These are phyloP conservation scores for Marmota flaviventris DNA, from an alignment of 2,113 vertebrate genomes.

Conservation along the genomic window DNA sequence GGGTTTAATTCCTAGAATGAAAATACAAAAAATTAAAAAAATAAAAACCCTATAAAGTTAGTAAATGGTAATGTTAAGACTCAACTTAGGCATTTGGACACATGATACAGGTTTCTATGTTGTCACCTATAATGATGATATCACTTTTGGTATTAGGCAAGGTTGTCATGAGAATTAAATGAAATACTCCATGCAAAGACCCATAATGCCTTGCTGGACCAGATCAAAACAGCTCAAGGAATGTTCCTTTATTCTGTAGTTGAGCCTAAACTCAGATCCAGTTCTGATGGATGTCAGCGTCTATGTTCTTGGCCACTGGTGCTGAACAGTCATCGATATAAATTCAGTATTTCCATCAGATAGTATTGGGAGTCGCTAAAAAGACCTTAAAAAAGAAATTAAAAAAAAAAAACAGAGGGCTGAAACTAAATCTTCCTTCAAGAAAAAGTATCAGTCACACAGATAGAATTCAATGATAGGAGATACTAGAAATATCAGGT, in stretches of 20 bases:
- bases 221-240: neutral
- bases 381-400: neutral
- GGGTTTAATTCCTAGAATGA: too few species aligned
- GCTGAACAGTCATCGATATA: neutral
- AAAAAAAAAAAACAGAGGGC: neutral
- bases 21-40: too few species aligned
- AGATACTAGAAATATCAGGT: conserved; percentile 14
- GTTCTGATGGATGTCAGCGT: neutral
- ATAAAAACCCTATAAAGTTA: neutral
- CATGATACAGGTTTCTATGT: neutral
- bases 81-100: neutral
- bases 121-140: neutral
- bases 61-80: neutral
- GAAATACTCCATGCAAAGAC: neutral
- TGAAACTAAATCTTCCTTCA: neutral
- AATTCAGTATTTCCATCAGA: conserved; percentile 23
- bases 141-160: neutral
- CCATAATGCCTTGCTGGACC: neutral
- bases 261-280: neutral
- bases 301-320: neutral
- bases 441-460: conserved; percentile 13
- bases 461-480: conserved; percentile 64
- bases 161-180: neutral
- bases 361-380: neutral
- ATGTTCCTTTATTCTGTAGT: neutral